Evolutionary conservation across 2,113 vertebrate genomes (phyloP).

Genomic region (Donacobius atricapilla): DNA sequence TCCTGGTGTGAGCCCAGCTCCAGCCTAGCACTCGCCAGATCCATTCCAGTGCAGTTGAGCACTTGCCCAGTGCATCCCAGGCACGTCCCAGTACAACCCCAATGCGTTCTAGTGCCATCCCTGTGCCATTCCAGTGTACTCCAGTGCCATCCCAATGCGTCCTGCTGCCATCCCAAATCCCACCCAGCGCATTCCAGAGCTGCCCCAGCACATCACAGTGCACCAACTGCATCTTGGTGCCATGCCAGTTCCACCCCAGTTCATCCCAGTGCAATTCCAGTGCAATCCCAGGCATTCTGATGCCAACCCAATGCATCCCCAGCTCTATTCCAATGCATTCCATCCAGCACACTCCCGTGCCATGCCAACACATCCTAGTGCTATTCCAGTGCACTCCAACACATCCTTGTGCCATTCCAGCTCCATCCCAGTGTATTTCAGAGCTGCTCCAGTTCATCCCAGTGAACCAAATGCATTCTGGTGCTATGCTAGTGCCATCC

Average conservation of each 20-base stretch:
- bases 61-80: not conserved
- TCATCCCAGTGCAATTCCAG: no score
- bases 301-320: no score
- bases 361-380: not conserved
- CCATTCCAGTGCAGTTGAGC: not conserved
- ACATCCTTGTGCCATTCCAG: not conserved
- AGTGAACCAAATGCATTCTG: not conserved
- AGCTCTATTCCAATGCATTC: not conserved
- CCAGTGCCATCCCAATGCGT: not conserved
- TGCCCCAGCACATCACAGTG: not conserved
- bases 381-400: not conserved
- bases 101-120: not conserved
- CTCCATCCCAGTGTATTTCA: not conserved
- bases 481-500: not conserved
- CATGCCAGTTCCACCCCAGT: not conserved
- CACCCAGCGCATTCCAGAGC: not conserved
- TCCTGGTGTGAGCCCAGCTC: not conserved
- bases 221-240: not conserved
- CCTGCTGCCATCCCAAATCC: not conserved
- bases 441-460: not conserved
- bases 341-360: not conserved
- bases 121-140: not conserved
- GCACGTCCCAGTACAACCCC: not conserved
- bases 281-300: not conserved
- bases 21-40: not conserved